Evolutionary conservation across 2,888 invertebrate species (phyloP).

Genomic region (Ophion costatus): DNA sequence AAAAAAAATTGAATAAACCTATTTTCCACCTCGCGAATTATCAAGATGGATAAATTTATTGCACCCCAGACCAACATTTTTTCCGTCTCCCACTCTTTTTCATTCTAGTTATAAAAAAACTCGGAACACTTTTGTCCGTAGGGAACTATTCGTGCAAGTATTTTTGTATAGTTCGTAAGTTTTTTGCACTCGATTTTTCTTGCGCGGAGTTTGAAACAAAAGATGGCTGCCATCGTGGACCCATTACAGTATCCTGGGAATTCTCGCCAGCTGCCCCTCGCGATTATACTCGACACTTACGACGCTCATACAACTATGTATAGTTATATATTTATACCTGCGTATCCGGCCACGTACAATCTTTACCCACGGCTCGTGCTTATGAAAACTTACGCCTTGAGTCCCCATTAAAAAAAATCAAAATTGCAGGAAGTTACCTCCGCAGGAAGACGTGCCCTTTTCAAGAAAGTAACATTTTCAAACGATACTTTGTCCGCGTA

Average conservation of each 20-base stretch:
- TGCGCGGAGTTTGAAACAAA: conserved; percentile 15
- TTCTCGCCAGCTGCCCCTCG: conserved; percentile 43
- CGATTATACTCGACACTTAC: conserved; percentile 44
- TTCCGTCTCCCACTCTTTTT: not conserved
- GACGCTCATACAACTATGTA: not conserved
- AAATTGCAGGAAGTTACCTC: conserved; percentile 41
- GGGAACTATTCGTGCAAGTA: not conserved
- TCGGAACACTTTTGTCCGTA: not conserved
- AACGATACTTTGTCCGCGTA: not conserved
- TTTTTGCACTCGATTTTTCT: conserved; percentile 18
- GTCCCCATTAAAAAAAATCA: conserved; percentile 28
- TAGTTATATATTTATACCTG: conserved; percentile 3
- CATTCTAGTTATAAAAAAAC: not conserved
- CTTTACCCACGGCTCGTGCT: conserved; percentile 26
- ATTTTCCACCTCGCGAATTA: not conserved
- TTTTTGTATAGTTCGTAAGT: conserved; percentile 5
- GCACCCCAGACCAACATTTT: not conserved
- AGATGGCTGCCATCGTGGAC: not conserved
- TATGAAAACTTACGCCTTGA: conserved; percentile 26
- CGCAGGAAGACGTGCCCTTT: conserved; percentile 28
- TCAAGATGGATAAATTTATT: not conserved
- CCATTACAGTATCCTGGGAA: conserved; percentile 41
- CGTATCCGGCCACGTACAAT: conserved; percentile 9
- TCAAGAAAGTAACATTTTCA: conserved; percentile 15
- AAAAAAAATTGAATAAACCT: not conserved